Base-by-base conservation (phyloP, 2,113 vertebrate genomes). In the Talpa occidentalis region DNA sequence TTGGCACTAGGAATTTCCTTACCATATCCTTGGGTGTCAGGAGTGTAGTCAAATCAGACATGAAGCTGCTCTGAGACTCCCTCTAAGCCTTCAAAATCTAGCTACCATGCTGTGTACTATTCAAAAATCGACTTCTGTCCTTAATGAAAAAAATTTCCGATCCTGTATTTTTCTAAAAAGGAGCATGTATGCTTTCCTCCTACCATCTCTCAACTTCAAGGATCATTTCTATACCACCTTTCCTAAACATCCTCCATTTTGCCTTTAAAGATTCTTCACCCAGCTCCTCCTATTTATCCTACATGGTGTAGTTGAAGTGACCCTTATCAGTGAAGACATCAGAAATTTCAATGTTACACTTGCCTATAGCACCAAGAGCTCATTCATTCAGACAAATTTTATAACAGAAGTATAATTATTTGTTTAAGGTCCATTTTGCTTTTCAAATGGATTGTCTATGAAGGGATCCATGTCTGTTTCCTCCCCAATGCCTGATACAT, bases 31-130 rank as follows among this genome's bases (percentile, higher is more conserved):
- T 86, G 26, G 37, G 49, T 74, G 35, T 79, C n/a, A 91, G 54
- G 35, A 94, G 21, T 35, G 73, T 90, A 66, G 44, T 83, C n/a
- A 83, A 44, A 44, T 83, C 17, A 97, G 64, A 88, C 26, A 28
- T 47, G 28, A 62, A 60, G 4, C 37, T 66, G 42, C 32, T 56
- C 60, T 79, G 66, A 88, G 14, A 74, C 16, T 70, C 26, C 21
- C 82, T 83, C 40, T 35, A 4, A 47, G 15, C 26, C 12, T 88
- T 94, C 40, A 90, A 32, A 78, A 78, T 70, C 3, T 44, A 77
- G 49, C 21, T 88, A 6, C 47, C 2, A 64, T n/a, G 10, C 24
- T 54, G 8, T 76, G 80, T 82, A 19, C 49, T 83, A 44, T 95
- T 82, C 11, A 69, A 52, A 91, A 84, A 84, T 26, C 22, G 28